Evolutionary conservation across 1,140 invertebrate species (phyloP), one percentile per base, ranked within the genome.

Genomic region (Tetramorium alpestre): DNA sequence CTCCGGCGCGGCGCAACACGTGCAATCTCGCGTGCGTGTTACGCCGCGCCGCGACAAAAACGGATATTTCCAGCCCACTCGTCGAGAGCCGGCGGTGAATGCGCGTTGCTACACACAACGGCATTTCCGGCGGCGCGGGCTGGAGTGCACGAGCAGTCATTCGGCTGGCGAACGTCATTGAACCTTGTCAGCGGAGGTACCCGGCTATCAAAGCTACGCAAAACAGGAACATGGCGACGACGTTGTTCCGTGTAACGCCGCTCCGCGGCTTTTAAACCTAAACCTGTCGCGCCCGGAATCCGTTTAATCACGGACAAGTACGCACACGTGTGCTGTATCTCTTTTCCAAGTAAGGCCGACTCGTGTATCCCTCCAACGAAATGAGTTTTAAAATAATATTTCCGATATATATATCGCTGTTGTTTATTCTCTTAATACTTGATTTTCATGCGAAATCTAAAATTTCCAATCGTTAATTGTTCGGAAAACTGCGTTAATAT

Each of bases 161-260:
- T 51, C 81, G 77, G 47, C 49, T 33, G 69, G 62, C 38, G 69
- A 62, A 60, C 69, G 78, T 77, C 86, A 84, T 89, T 88, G 69
- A 87, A 75, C 47, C 67, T 51, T 80, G 54, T 44, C 38, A n/a
- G 51, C 47, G 60, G 41, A 22, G 77, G 44, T 64, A 56, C 67
- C 33, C 41, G 8, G 41, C 78, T 60, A 75, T 89, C 81, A 89
- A 89, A 89, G 87, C 73, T 51, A 73, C 87, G 87, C 75, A 65
- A 65, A 88, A 85, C 73, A 54, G 67, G 67, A 64, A 88, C 70
- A 86, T 70, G 64, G 28, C 18, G 62, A 54, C 87, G 73, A 88
- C 73, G 81, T 85, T 75, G 87, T 89, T 78, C 76, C 44, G 58
- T 33, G 65, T 73, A 13, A 56, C 65, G 77, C 25, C 60, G 25